Conservation (phyloP, 1,140 invertebrate genomes). For the Brachionus plicatilis region DNA sequence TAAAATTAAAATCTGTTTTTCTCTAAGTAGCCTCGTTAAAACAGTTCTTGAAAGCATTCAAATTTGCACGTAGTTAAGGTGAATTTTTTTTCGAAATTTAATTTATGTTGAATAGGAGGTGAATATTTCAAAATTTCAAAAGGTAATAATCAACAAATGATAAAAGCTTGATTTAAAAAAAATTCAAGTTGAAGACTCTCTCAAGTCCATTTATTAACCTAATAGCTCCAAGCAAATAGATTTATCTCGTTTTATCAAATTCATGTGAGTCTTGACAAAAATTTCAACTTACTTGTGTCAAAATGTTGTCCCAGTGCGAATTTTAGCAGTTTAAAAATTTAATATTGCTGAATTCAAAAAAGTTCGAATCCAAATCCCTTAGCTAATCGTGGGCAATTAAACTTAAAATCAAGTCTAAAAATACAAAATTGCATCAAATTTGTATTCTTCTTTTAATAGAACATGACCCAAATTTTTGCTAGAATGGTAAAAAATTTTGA, state of each 20-base stretch:
- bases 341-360: neutral
- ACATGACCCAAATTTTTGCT: neutral
- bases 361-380: neutral
- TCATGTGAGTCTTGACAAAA: neutral
- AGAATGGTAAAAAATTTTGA: neutral
- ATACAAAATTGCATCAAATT: neutral
- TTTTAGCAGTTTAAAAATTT: too few relatives aligned
- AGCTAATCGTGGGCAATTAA: neutral
- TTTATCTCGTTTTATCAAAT: neutral
- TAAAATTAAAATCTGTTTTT: neutral
- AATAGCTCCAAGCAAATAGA: neutral
- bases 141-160: neutral
- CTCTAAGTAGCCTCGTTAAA: constrained; percentile 8
- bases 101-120: neutral
- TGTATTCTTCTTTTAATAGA: neutral
- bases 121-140: neutral
- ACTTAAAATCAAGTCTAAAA: neutral
- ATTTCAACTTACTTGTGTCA: neutral
- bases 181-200: neutral
- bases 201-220: neutral
- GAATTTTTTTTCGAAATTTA: neutral
- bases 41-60: neutral
- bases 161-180: neutral
- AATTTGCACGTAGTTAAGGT: neutral
- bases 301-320: neutral